Evolutionary conservation across 1,140 invertebrate genomes (phyloP).

Genomic region (Dendroctonus valens): DNA sequence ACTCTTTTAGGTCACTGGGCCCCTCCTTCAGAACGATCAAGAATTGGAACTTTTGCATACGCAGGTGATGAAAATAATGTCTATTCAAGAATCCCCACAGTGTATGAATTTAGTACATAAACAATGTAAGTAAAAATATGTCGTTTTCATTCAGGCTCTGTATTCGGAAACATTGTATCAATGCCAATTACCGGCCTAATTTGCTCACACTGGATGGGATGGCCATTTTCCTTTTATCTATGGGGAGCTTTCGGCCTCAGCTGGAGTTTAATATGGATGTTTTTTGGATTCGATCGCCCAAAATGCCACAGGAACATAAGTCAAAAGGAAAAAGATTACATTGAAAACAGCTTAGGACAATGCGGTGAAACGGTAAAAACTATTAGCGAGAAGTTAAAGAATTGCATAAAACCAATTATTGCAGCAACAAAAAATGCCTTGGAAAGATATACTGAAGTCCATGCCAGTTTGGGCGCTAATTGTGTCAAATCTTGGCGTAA

Average conservation of each 20-base stretch:
- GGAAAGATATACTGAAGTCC: constrained; percentile 73
- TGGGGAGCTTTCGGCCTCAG: constrained; percentile 53
- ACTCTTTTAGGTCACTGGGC: constrained; percentile 31
- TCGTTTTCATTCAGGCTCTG: constrained; percentile 53
- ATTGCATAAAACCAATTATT: neutral
- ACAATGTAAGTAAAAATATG: constrained; percentile 41
- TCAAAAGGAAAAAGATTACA: constrained; percentile 61
- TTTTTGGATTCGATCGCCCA: constrained; percentile 67
- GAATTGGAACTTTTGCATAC: constrained; percentile 31
- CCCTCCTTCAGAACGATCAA: constrained; percentile 32
- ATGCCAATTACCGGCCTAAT: constrained; percentile 68
- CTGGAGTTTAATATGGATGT: constrained; percentile 63
- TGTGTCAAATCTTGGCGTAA: constrained; percentile 79
- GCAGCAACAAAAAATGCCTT: constrained; percentile 60
- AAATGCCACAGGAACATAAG: constrained; percentile 58
- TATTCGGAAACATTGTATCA: constrained; percentile 71
- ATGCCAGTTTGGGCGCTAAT: constrained; percentile 81
- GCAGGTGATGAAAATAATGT: constrained; percentile 18
- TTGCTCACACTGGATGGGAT: constrained; percentile 63
- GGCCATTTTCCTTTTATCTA: constrained; percentile 79
- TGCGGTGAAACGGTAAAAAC: constrained; percentile 49
- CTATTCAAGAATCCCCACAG: neutral
- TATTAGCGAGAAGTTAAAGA: neutral
- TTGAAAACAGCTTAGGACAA: constrained; percentile 57
- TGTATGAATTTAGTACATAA: no score